Percentiles rank a stretch among this genome's conserved stretches.
phyloP scores from a whole-genome alignment of 2,113 vertebrate genomes.

The Phoenicopterus ruber region DNA sequence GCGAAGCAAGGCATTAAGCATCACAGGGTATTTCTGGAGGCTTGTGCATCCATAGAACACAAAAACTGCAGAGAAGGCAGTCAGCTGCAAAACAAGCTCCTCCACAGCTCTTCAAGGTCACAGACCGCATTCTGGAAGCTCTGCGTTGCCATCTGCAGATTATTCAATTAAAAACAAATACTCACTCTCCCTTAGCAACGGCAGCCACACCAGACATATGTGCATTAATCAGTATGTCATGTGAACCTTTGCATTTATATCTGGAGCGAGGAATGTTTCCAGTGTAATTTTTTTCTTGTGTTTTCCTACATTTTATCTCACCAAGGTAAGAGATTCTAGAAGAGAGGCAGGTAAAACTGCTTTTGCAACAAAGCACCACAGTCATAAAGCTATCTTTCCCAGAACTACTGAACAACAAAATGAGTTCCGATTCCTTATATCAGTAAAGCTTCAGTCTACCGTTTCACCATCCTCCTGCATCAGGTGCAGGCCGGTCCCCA shows the following conservation, averaged over 20 bases:
- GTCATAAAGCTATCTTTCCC: neutral
- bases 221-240: neutral
- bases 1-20: neutral
- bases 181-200: conserved; percentile 47
- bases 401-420: neutral
- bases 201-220: conserved; percentile 11
- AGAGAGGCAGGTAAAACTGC: neutral
- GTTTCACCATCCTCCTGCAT: neutral
- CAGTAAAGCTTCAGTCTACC: neutral
- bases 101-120: conserved; percentile 38
- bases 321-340: neutral
- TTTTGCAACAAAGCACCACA: neutral
- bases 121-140: conserved; percentile 34
- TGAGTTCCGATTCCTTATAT: neutral
- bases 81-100: conserved; percentile 38
- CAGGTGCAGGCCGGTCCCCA: neutral
- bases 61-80: neutral
- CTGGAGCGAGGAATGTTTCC: neutral
- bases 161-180: conserved; percentile 66
- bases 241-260: neutral
- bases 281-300: neutral
- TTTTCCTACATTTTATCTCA: neutral
- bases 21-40: neutral
- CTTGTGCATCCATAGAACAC: neutral
- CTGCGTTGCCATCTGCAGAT: conserved; percentile 52